Percentiles rank a stretch among this genome's conserved stretches.
phyloP scores from a whole-genome alignment of 2,113 vertebrate species.

The Pituophis catenifer region DNA sequence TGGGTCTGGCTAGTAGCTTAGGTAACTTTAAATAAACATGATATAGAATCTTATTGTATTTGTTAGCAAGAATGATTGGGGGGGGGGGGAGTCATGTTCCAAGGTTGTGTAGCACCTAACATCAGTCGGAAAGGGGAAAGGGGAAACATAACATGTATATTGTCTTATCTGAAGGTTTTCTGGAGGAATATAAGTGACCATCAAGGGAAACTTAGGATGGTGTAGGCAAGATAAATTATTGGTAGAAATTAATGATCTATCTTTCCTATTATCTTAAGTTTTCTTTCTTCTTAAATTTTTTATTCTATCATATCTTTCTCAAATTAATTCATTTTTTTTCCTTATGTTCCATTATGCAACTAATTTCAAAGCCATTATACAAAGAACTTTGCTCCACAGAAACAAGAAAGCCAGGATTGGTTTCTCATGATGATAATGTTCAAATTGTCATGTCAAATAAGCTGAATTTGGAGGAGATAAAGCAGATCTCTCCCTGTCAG shows the following conservation, averaged over 20 bases:
- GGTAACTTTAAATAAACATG: neutral
- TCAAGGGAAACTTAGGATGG: too few species aligned
- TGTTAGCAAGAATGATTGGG: neutral
- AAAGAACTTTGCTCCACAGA: slow-evolving; percentile 49
- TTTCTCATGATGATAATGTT: slow-evolving; percentile 16
- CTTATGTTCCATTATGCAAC: slow-evolving; percentile 56
- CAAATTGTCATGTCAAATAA: slow-evolving; percentile 54
- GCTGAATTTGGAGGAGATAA: slow-evolving; percentile 53
- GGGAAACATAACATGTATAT: neutral
- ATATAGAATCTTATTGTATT: neutral
- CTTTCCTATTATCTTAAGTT: neutral
- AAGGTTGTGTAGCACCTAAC: neutral
- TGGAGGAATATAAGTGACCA: neutral
- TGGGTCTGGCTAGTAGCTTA: neutral
- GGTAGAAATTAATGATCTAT: neutral
- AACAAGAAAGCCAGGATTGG: slow-evolving; percentile 58
- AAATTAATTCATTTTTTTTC: slow-evolving; percentile 43
- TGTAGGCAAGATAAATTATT: neutral
- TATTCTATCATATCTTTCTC: slow-evolving; percentile 36
- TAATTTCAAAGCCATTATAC: slow-evolving; percentile 39
- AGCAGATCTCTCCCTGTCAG: slow-evolving; percentile 42
- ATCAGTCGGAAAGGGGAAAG: neutral
- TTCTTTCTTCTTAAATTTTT: neutral
- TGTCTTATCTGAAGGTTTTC: neutral
- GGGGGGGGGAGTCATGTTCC: neutral